Evolutionary conservation across 1,140 invertebrate species (phyloP), one percentile per base, ranked within the genome.

Genomic region (Arctopsyche grandis): DNA sequence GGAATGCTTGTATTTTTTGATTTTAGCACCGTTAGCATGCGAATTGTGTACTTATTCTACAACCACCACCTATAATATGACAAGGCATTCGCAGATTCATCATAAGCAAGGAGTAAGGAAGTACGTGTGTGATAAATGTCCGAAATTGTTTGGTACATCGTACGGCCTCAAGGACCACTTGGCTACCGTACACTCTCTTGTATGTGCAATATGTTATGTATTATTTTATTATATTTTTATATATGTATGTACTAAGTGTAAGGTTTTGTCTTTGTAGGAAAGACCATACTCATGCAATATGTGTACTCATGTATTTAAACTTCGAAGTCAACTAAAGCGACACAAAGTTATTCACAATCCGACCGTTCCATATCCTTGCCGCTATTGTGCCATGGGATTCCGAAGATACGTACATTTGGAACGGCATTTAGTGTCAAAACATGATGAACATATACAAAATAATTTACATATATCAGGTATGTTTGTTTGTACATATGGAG

Each of bases 41-140:
- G 73, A 76, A 14, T 21, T 70, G 19, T 82, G 81, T 69, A 22
- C 73, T 5, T 82, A 80, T 56, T 71, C 26, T 19, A 75, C 81
- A 19, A 73, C 56, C 5, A 69, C 29, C 7, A 63, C 29, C 12
- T 75, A 56, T 43, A 82, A 79, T 48, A 79, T 82, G 66, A 26
- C 9, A 3, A 63, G 81, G n/a, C 81, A 82, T 48, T 71, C 29
- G 58, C n/a, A 63, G 1, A 43, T 24, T n/a, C 19, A 43, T 4
- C 81, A 82, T 38, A 56, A 76, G 26, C 38, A 60, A 14, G 69
- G 12, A 14, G 21, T 16, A 46, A 78, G 66, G 38, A 70, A 69
- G 52, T 70, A 70, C 22, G 74, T 46, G 26, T 82, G 81, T 71
- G 79, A 82, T 46, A 78, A 80, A 69, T 82, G 81, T 66, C 79